Evolutionary conservation across 2,113 vertebrate species (phyloP).

Genomic region (Petrocephalus microphthalmus): DNA sequence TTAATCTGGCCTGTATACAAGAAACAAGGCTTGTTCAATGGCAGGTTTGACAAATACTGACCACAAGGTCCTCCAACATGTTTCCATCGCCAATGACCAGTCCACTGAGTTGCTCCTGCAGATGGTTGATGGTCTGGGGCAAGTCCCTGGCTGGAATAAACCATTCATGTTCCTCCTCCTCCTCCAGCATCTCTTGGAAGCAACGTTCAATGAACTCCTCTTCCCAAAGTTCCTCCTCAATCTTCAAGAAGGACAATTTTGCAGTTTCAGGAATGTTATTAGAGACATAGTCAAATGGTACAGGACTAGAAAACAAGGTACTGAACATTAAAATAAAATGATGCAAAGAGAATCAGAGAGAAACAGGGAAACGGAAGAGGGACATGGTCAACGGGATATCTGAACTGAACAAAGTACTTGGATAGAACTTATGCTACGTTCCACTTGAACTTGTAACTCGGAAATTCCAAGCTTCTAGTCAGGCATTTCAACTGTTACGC

Average conservation of each 20-base stretch:
- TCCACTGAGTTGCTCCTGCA: conserved; percentile 78
- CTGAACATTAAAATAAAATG: neutral
- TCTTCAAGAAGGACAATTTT: conserved; percentile 50
- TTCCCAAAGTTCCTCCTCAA: conserved; percentile 89
- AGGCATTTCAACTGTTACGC: too few species aligned
- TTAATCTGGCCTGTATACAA: neutral
- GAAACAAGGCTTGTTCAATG: neutral
- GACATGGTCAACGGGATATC: neutral
- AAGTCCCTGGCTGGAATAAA: conserved; percentile 89
- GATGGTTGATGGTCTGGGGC: conserved; percentile 69
- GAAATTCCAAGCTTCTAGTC: too few species aligned
- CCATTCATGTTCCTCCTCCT: conserved; percentile 85
- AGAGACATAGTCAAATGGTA: neutral
- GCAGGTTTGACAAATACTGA: conserved; percentile 31
- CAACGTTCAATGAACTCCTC: conserved; percentile 89
- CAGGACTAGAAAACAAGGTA: neutral
- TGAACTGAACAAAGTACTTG: neutral
- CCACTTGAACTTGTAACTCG: too few species aligned
- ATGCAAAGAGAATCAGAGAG: neutral
- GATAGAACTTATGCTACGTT: neutral
- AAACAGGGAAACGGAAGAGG: neutral
- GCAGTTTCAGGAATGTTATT: neutral
- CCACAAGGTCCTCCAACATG: conserved; percentile 72
- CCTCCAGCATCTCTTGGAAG: conserved; percentile 89
- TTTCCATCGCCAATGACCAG: conserved; percentile 73